A percentile compares a stretch with the other conserved stretches of the same genome.
Conservation (phyloP, 2,797 vertebrate genomes). For the Sebastes diaconus region DNA sequence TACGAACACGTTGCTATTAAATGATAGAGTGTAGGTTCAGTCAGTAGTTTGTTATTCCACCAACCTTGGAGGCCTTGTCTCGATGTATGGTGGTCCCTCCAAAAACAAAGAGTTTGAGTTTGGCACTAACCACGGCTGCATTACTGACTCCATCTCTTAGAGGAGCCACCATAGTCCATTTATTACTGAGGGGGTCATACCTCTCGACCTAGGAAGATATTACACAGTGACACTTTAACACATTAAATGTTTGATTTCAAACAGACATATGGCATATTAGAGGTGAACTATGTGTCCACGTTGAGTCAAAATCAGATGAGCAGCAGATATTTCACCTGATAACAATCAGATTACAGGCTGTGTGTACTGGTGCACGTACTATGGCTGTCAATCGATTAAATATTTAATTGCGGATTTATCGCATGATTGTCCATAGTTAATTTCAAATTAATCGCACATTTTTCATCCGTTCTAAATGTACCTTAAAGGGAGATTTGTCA, state of each 20-base stretch:
- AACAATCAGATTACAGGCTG: background rate
- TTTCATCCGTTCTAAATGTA: too few species aligned
- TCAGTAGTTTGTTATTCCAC: background rate
- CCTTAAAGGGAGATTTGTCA: too few species aligned
- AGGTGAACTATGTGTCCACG: background rate
- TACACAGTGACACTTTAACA: background rate
- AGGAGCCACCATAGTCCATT: conserved; percentile 95
- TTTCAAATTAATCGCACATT: too few species aligned
- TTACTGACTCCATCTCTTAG: conserved; percentile 93
- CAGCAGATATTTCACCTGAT: background rate
- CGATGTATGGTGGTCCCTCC: conserved; percentile 93
- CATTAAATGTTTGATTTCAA: background rate
- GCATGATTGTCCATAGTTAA: too few species aligned
- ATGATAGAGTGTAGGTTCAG: background rate
- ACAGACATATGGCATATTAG: background rate
- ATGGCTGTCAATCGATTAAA: too few species aligned
- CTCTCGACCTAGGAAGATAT: conserved; percentile 79
- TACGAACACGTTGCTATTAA: background rate
- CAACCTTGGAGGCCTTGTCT: conserved; percentile 90
- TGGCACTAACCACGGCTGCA: conserved; percentile 92
- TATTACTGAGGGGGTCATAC: conserved; percentile 89
- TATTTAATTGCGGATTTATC: too few species aligned
- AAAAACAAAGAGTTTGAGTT: conserved; percentile 93
- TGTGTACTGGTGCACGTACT: background rate
- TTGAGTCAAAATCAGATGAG: background rate